Conservation (phyloP, 1,140 invertebrate species). For the Fopius arisanus region DNA sequence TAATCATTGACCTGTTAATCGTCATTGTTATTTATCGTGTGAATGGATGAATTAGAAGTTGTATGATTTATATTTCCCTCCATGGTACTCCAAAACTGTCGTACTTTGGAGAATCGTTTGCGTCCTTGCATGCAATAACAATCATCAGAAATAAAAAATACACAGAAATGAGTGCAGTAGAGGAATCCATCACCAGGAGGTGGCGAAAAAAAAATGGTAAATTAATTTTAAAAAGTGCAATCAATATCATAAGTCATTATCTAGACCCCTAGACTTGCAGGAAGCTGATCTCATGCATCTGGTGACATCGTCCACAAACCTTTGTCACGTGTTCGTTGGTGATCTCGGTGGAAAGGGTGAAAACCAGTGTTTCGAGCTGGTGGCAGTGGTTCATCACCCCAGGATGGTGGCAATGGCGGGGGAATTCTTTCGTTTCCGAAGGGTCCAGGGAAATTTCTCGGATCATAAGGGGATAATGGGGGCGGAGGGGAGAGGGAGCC, state of each 20-base stretch:
- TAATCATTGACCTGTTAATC: conserved; percentile 37
- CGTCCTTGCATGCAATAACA: conserved; percentile 59
- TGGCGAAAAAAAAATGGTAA: too few species aligned
- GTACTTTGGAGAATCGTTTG: conserved; percentile 64
- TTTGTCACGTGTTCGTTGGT: conserved; percentile 57
- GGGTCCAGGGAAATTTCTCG: conserved; percentile 25
- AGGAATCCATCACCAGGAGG: conserved; percentile 23
- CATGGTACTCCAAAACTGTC: conserved; percentile 65
- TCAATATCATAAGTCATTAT: neutral
- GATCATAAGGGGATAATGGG: conserved; percentile 43
- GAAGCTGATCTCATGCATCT: conserved; percentile 6
- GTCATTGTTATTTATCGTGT: conserved; percentile 40
- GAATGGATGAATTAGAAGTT: conserved; percentile 39
- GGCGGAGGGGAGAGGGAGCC: conserved; percentile 51
- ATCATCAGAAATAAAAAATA: conserved; percentile 37
- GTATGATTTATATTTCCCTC: conserved; percentile 53
- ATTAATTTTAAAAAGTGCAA: neutral
- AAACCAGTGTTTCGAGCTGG: conserved; percentile 45
- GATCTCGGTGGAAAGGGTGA: conserved; percentile 50
- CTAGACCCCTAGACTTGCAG: neutral
- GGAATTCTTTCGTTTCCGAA: conserved; percentile 49
- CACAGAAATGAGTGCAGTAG: conserved; percentile 38
- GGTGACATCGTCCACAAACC: conserved; percentile 53
- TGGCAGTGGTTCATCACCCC: conserved; percentile 51
- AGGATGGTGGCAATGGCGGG: conserved; percentile 42